These are phyloP conservation scores for Thaumatotibia leucotreta DNA, from an alignment of 1,140 invertebrate genomes.

Conservation along the genomic window DNA sequence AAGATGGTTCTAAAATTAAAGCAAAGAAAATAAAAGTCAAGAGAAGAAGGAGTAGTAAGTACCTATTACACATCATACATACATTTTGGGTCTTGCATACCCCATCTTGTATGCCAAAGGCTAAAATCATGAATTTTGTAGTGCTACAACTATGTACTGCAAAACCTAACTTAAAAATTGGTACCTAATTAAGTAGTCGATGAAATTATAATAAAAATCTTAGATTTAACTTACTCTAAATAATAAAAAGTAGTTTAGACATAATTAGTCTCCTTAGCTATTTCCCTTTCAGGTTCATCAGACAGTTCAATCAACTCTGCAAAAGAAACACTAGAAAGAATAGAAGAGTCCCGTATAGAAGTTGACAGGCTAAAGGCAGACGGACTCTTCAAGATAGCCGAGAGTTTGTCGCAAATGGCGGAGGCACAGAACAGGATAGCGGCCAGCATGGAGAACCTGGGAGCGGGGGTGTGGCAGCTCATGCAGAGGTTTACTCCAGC, in stretches of 20 bases:
- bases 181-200: no score
- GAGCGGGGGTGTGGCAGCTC: background rate
- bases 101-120: no score
- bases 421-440: background rate
- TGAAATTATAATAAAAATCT: no score
- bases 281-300: background rate
- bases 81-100: no score
- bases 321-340: background rate
- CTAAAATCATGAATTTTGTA: no score
- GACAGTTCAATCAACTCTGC: constrained; percentile 6
- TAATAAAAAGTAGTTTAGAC: no score
- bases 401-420: background rate
- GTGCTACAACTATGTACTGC: no score
- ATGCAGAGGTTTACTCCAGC: background rate
- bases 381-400: background rate
- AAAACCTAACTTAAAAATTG: no score
- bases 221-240: no score
- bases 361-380: background rate
- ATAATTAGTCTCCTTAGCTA: background rate
- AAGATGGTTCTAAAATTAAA: background rate
- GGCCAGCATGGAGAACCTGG: constrained; percentile 2
- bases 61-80: background rate
- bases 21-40: background rate
- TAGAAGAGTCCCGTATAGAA: background rate
- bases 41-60: constrained; percentile 2